Evolutionary conservation across 2,888 invertebrate genomes (phyloP).

Genomic region (Vannuccia rotundouncinata): DNA sequence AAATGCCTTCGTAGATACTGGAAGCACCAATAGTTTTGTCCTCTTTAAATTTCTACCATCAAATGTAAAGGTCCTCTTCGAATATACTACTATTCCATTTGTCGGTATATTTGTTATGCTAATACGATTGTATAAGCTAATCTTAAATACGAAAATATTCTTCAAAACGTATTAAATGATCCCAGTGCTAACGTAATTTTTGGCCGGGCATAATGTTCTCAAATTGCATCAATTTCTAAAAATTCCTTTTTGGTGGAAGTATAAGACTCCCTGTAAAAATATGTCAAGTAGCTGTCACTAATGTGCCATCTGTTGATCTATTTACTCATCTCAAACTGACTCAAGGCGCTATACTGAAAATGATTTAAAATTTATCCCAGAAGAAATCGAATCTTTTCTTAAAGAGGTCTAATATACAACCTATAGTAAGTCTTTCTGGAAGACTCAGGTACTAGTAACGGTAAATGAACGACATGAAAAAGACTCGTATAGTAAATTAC

Average conservation of each 20-base stretch:
- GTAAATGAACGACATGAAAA: constrained; percentile 39
- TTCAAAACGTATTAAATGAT: neutral
- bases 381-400: constrained; percentile 29
- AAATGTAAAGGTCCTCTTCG: neutral
- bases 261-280: neutral
- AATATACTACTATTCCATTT: neutral
- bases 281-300: constrained; percentile 19
- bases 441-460: constrained; percentile 41
- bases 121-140: neutral
- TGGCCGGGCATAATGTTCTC: neutral
- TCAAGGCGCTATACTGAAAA: constrained; percentile 31
- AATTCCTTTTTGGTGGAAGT: neutral
- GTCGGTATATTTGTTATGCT: neutral
- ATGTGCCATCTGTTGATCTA: constrained; percentile 4
- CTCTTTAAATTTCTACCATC: neutral
- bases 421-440: constrained; percentile 41
- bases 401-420: constrained; percentile 40
- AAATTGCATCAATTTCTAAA: neutral
- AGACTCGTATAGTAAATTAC: neutral
- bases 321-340: constrained; percentile 25
- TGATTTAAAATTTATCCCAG: constrained; percentile 31
- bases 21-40: constrained; percentile 25
- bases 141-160: neutral
- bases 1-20: constrained; percentile 12
- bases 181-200: neutral